A percentile compares a stretch with the other conserved stretches of the same genome.
phyloP scores from a whole-genome alignment of 2,797 vertebrate genomes.

The Emys orbicularis region DNA sequence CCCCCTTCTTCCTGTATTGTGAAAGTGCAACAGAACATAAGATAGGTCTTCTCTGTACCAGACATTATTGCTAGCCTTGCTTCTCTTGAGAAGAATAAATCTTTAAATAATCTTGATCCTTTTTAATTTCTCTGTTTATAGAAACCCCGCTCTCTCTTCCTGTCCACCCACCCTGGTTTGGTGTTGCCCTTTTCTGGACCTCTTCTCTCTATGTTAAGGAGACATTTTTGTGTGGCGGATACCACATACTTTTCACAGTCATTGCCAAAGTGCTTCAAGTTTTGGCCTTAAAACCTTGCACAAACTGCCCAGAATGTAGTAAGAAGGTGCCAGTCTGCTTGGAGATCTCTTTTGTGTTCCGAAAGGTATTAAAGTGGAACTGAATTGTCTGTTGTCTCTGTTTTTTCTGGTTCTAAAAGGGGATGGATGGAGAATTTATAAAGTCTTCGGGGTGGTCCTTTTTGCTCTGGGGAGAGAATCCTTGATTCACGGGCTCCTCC shows the following conservation, averaged over 20 bases:
- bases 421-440: background rate
- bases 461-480: conserved; percentile 26
- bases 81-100: background rate
- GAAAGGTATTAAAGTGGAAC: conserved; percentile 49
- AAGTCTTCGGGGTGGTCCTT: conserved; percentile 53
- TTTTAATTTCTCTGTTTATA: background rate
- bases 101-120: background rate
- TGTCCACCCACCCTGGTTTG: background rate
- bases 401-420: conserved; percentile 28
- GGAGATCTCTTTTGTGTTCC: conserved; percentile 28
- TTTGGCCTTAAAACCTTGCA: conserved; percentile 7
- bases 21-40: background rate
- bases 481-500: conserved; percentile 27
- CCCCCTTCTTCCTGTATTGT: background rate
- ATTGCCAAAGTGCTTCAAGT: conserved; percentile 1
- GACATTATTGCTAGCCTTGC: background rate
- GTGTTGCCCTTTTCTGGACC: background rate
- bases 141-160: background rate
- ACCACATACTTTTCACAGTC: background rate
- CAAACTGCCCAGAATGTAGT: conserved; percentile 1
- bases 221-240: fast-evolving
- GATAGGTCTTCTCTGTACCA: background rate
- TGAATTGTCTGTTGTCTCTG: background rate
- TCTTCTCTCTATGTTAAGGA: background rate
- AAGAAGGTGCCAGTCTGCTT: conserved; percentile 34